Conservation (phyloP, 2,113 vertebrate genomes). For the Hippocampus comes region DNA sequence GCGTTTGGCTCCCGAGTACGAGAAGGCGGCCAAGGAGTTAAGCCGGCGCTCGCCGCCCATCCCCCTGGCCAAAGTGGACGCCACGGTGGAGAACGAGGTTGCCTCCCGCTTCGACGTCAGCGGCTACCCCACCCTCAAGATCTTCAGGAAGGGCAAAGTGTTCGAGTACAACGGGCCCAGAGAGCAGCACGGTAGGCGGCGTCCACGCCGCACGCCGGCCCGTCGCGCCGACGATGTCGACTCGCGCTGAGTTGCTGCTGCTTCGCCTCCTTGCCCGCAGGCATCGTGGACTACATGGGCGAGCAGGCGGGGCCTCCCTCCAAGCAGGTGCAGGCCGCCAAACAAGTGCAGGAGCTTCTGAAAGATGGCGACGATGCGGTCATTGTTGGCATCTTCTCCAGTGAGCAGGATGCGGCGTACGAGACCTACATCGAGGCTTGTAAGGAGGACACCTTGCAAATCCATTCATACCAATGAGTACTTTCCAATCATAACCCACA, state of each 20-base stretch:
- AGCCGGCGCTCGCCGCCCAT: conserved; percentile 81
- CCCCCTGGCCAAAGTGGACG: conserved; percentile 88
- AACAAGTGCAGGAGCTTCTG: conserved; percentile 89
- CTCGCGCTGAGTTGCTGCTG: not conserved
- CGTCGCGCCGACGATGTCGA: not conserved
- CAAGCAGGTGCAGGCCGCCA: conserved; percentile 81
- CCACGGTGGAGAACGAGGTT: conserved; percentile 79
- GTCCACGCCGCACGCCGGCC: too few species aligned
- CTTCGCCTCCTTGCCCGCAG: conserved; percentile 53
- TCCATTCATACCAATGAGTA: too few species aligned
- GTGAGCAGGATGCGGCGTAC: conserved; percentile 77
- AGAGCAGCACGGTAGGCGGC: conserved; percentile 82
- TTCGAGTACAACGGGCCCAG: conserved; percentile 92
- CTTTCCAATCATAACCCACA: not conserved
- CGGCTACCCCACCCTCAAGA: conserved; percentile 91
- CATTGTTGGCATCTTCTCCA: conserved; percentile 83
- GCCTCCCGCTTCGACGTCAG: conserved; percentile 83
- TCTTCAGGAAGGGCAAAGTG: conserved; percentile 90
- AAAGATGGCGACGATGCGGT: conserved; percentile 88
- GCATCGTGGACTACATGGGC: conserved; percentile 89
- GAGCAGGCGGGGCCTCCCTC: conserved; percentile 93
- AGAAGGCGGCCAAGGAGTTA: conserved; percentile 91
- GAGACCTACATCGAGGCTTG: conserved; percentile 88
- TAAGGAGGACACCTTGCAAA: conserved; percentile 51
- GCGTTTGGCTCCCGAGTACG: conserved; percentile 89